Conservation (phyloP, 2,888 invertebrate genomes). For the Empis livida region DNA sequence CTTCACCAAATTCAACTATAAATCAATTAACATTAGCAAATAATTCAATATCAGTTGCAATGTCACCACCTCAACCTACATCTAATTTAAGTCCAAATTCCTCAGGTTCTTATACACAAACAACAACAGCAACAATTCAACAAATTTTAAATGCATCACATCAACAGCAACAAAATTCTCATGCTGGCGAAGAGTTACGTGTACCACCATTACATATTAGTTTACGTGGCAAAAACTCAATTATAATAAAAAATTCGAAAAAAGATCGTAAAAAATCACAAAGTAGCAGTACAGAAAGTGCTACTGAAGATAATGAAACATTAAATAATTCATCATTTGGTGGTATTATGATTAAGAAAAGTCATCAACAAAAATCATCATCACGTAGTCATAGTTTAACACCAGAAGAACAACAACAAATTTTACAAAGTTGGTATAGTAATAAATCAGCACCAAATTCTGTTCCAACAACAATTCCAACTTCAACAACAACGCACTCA, state of each 20-base stretch:
- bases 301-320: too few species aligned
- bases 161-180: conserved; percentile 9
- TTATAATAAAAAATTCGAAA: conserved; percentile 68
- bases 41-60: conserved; percentile 10
- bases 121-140: conserved; percentile 8
- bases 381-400: too few species aligned
- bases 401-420: not conserved
- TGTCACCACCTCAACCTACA: conserved; percentile 13
- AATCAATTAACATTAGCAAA: conserved; percentile 3
- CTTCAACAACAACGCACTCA: conserved; percentile 11
- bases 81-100: conserved; percentile 9
- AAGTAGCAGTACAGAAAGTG: conserved; percentile 40
- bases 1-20: conserved; percentile 6
- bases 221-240: conserved; percentile 68
- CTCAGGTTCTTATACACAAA: not conserved
- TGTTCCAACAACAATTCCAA: conserved; percentile 9
- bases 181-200: conserved; percentile 51
- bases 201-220: conserved; percentile 85
- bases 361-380: too few species aligned
- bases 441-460: not conserved
- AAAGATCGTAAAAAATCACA: conserved; percentile 47
- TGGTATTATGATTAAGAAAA: too few species aligned
- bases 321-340: too few species aligned
- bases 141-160: conserved; percentile 12
- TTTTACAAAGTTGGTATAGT: not conserved